Evolutionary conservation across 2,888 invertebrate genomes (phyloP).

Genomic region (Drosophila meridionalis): DNA sequence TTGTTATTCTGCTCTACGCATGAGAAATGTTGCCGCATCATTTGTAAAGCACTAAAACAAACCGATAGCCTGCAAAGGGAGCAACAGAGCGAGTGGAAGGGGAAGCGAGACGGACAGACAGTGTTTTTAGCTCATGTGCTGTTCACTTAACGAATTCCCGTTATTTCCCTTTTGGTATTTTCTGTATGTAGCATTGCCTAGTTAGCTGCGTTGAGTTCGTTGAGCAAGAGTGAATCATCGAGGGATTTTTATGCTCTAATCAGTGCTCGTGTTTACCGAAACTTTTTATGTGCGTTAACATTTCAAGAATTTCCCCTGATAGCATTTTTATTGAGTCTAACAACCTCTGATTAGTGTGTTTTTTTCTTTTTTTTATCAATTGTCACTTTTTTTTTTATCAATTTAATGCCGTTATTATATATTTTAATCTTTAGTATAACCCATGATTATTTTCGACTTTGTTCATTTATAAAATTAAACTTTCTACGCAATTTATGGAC

Average conservation of each 20-base stretch:
- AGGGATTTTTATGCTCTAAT: slow-evolving; percentile 9
- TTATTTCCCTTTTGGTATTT: slow-evolving; percentile 8
- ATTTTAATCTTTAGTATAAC: background rate
- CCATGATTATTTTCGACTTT: background rate
- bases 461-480: slow-evolving; percentile 2
- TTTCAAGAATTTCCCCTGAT: slow-evolving; percentile 3
- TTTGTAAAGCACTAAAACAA: slow-evolving; percentile 60
- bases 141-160: slow-evolving; percentile 8
- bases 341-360: slow-evolving; percentile 6
- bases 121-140: background rate
- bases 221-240: slow-evolving; percentile 18
- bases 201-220: background rate
- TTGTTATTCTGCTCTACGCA: slow-evolving; percentile 15
- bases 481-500: background rate
- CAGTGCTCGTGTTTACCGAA: background rate
- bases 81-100: background rate
- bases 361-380: slow-evolving; percentile 1
- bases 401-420: background rate
- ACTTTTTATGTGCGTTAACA: slow-evolving; percentile 4
- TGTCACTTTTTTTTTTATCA: background rate
- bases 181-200: slow-evolving; percentile 10
- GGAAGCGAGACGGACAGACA: background rate
- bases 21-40: slow-evolving; percentile 54
- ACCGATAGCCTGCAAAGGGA: slow-evolving; percentile 43
- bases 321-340: background rate